Conservation (phyloP, 2,113 vertebrate genomes). For the Antechinus stuartii region DNA sequence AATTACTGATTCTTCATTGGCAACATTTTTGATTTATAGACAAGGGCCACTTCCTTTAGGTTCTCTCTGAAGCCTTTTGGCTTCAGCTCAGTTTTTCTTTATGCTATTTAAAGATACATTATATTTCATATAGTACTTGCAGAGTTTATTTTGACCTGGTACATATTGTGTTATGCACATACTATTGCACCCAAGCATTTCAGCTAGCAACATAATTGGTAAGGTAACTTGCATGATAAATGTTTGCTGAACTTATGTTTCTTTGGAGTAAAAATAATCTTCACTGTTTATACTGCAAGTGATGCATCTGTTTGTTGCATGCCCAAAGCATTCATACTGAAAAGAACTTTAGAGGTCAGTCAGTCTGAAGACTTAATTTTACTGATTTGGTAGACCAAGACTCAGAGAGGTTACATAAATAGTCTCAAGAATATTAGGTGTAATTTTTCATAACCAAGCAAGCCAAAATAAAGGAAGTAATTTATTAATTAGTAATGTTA, state of each 20-base stretch:
- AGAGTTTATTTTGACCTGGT: slow-evolving; percentile 6
- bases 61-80: neutral
- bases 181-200: slow-evolving; percentile 29
- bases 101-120: slow-evolving; percentile 31
- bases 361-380: neutral
- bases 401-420: neutral
- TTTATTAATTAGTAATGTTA: slow-evolving; percentile 8
- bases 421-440: neutral
- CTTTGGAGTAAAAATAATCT: slow-evolving; percentile 27
- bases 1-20: neutral
- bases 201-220: neutral
- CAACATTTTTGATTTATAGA: neutral
- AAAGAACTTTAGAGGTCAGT: neutral
- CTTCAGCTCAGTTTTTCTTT: slow-evolving; percentile 11
- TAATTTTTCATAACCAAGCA: neutral
- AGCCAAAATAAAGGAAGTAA: slow-evolving; percentile 32
- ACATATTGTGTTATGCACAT: neutral
- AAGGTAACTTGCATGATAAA: neutral
- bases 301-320: neutral
- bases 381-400: neutral
- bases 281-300: slow-evolving; percentile 40
- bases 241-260: slow-evolving; percentile 2
- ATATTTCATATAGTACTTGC: slow-evolving; percentile 10
- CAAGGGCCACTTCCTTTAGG: neutral
- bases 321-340: neutral